A percentile compares a stretch with the other conserved stretches of the same genome.
Conservation (phyloP, 1,140 invertebrate species). For the Neodiprion fabricii region DNA sequence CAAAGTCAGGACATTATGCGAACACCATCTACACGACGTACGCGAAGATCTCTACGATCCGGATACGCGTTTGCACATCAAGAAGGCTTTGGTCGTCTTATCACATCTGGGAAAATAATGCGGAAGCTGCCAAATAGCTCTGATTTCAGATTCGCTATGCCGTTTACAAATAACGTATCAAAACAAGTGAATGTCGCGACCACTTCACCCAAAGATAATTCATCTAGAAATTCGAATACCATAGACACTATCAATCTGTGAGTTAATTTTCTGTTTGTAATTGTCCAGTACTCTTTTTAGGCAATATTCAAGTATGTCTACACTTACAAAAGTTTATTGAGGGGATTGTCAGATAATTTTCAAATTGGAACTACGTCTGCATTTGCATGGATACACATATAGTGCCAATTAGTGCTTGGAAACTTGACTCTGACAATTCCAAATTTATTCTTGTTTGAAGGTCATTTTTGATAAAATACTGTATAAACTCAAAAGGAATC, state of each 20-base stretch:
- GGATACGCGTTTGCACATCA: constrained; percentile 98
- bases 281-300: neutral
- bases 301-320: neutral
- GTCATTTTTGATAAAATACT: too few species aligned
- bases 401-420: too few species aligned
- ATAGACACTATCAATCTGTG: constrained; percentile 72
- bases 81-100: constrained; percentile 96
- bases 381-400: too few species aligned
- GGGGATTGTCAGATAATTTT: too few species aligned
- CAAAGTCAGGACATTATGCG: constrained; percentile 80
- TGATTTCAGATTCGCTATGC: constrained; percentile 58
- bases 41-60: constrained; percentile 88
- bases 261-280: constrained; percentile 20
- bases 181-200: constrained; percentile 56
- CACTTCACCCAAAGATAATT: constrained; percentile 57
- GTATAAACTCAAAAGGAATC: too few species aligned
- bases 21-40: constrained; percentile 85
- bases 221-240: constrained; percentile 65
- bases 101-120: constrained; percentile 98
- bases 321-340: neutral
- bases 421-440: too few species aligned
- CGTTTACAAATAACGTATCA: constrained; percentile 56
- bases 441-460: too few species aligned
- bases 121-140: constrained; percentile 75
- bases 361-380: too few species aligned